These are phyloP conservation scores for Prunella strophiata DNA, from an alignment of 2,797 vertebrate species.

Conservation along the genomic window DNA sequence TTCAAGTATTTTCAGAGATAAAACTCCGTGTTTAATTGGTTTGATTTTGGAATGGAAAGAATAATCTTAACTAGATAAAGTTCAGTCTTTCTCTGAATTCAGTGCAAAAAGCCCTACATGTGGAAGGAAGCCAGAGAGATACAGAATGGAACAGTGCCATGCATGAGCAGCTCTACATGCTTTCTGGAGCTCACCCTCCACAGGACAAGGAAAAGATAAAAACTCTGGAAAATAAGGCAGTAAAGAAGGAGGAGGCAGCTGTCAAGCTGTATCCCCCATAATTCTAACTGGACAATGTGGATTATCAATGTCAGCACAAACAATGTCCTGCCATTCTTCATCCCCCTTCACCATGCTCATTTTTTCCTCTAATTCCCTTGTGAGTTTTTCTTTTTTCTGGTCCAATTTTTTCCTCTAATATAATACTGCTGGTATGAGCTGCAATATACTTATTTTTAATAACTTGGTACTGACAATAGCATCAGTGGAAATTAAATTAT, in stretches of 20 bases:
- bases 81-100: neutral
- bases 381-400: neutral
- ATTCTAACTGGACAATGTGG: neutral
- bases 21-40: neutral
- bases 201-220: neutral
- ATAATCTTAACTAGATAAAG: neutral
- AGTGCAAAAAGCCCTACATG: neutral
- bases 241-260: neutral
- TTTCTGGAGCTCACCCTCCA: neutral
- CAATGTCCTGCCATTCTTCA: neutral
- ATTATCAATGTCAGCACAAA: neutral
- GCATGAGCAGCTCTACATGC: neutral
- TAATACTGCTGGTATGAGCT: constrained; percentile 4
- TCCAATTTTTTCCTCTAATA: neutral
- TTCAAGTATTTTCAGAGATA: neutral
- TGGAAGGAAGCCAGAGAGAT: neutral
- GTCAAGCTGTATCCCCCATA: neutral
- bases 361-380: neutral
- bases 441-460: constrained; percentile 39
- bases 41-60: neutral
- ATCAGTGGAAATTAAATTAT: constrained; percentile 23
- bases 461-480: constrained; percentile 32
- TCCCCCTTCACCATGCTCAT: neutral
- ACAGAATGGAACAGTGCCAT: neutral
- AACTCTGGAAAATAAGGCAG: neutral